These are phyloP conservation scores for Shinisaurus crocodilurus DNA, from an alignment of 2,113 vertebrate genomes.

Conservation along the genomic window DNA sequence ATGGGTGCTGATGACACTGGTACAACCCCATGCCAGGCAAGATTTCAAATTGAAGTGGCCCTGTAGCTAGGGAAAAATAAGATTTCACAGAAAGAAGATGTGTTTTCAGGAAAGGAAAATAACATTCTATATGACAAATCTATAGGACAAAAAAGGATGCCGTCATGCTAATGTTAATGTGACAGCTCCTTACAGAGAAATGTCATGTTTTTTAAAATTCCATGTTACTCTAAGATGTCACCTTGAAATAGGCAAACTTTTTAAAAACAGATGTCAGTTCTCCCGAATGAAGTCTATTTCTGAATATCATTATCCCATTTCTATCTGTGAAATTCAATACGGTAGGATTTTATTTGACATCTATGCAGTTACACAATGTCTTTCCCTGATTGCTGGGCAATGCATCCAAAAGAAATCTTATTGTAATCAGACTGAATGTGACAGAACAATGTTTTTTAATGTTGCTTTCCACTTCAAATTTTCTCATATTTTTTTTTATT, in stretches of 20 bases:
- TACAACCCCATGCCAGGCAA: neutral
- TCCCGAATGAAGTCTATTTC: constrained; percentile 45
- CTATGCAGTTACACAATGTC: constrained; percentile 10
- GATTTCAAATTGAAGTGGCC: too few relatives aligned
- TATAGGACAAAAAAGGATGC: constrained; percentile 14
- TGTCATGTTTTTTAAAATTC: constrained; percentile 28
- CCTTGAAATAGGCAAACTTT: constrained; percentile 9
- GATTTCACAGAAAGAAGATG: neutral
- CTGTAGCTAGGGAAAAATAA: too few relatives aligned
- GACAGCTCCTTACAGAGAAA: too few relatives aligned
- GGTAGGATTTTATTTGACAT: neutral
- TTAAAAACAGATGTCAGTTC: constrained; percentile 57
- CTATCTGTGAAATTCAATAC: constrained; percentile 61
- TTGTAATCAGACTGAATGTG: constrained; percentile 32
- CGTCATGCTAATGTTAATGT: neutral
- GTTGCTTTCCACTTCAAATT: constrained; percentile 40
- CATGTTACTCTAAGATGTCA: constrained; percentile 35
- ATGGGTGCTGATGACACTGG: neutral
- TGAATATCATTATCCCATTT: constrained; percentile 50
- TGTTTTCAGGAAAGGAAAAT: neutral
- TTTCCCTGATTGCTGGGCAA: constrained; percentile 18
- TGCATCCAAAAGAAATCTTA: constrained; percentile 32
- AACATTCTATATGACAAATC: neutral
- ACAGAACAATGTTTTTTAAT: constrained; percentile 41
- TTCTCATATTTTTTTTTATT: constrained; percentile 46